Base-by-base conservation (phyloP, 2,113 vertebrate species). In the Centropristis striata region DNA sequence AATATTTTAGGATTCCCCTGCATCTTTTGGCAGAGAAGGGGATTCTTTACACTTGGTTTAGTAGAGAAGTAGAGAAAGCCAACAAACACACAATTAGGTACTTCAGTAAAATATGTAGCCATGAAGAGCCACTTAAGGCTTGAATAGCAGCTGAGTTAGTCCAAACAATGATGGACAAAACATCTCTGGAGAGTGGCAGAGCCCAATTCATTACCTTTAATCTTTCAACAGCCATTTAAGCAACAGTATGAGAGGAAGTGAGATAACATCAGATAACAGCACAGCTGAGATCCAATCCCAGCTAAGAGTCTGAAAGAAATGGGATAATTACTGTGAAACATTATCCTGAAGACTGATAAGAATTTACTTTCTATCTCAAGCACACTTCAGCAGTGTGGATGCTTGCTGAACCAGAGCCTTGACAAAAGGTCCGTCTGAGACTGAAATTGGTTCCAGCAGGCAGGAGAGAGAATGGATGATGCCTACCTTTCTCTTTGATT, bases 201-300 rank as follows among this genome's bases (percentile, higher is more conserved):
- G 32, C 14, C 23, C 11, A 23, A 28, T n/a, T 37, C 25, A 11
- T 50, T n/a, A 18, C 13, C 15, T 42, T 32, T 64, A 20, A 44
- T 16, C 59, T 36, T 32, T 28, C 8, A 32, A 15, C 46, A 39
- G 28, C 9, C 14, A n/a, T 20, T 23, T 16, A 49, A 51, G 7
- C 11, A 16, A 42, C 67, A 21, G 4, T 14, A 51, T 16, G 13
- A 57, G 39, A 46, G 53, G 18, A 46, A 16, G 27, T 4, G 44
- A 8, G 27, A 21, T 37, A 37, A 12, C 1, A 25, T 60, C 39
- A 25, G 39, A 61, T 16, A 23, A 60, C 13, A 59, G 36, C 58
- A 41, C 37, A 41, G 58, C 58, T 61, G 58, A 61, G 37, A 42
- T 15, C n/a, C n/a, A 16, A 42, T 42, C 58, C 15, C 58, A 60